Evolutionary conservation across 2,113 vertebrate genomes (phyloP), one percentile per base, ranked within the genome.

Genomic region (Empidonax alnorum): DNA sequence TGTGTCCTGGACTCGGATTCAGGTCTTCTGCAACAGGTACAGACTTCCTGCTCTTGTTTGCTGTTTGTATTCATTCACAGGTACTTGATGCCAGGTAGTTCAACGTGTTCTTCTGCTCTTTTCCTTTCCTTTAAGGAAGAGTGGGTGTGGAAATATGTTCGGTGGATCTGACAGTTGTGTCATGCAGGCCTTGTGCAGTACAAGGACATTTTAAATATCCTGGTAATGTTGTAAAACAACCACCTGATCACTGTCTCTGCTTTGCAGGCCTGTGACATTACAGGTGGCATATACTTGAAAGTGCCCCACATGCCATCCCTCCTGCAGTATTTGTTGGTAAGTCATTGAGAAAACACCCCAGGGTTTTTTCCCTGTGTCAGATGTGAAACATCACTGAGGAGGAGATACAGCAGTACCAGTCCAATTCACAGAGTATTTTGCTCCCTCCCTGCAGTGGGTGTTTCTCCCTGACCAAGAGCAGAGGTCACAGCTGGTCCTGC

Each of bases 201-300:
- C 27, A 5, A 37, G 72, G 24, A 8, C 88, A 30, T 80, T 90
- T 50, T 44, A 39, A 88, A 39, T 47, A 66, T 19, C 39, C 31
- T 27, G 22, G 44, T 66, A 41, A 12, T 86, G 28, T 71, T 42
- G 12, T 37, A 22, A 58, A 37, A 22, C 6, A 4, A 5, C 19
- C 66, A 2, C 31, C 63, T 88, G 74, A 55, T 46, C 33, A 24
- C 4, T 67, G 27, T 87, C 15, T 97, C 21, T 97, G 82, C 80
- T 96, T 96, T 95, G 53, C 96, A 99, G 99, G 99, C 99, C 73
- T 99, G 99, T 97, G 99, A 99, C 94, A 99, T 99, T 87, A 99
- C 99, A 0, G 99, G 99, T 74, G 99, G 99, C 20, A 97, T 99
- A 77, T 99, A 99, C 96, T 81, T 99, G 92, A 99, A 98, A 96